phyloP scores from a whole-genome alignment of 23 tunicate genomes.

The Ciona savignyi region DNA sequence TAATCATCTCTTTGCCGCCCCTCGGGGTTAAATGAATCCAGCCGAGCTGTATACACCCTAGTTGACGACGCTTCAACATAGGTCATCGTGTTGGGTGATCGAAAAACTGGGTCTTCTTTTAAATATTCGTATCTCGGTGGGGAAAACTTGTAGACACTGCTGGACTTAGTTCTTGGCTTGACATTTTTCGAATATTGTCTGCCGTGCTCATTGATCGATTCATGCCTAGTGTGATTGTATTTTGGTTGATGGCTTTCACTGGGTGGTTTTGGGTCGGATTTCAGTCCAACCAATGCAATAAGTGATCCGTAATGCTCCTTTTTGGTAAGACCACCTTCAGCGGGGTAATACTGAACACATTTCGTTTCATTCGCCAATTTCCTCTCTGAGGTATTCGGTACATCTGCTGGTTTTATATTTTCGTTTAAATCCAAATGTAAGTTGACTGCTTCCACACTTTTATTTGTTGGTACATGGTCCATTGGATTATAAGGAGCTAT shows the following conservation, averaged over 20 bases:
- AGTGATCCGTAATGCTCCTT: slow-evolving; percentile 35
- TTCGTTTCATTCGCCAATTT: not conserved
- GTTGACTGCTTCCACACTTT: not conserved
- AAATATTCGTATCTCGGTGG: not conserved
- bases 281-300: slow-evolving; percentile 39
- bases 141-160: not conserved
- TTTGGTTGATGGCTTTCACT: not conserved
- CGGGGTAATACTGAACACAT: slow-evolving; percentile 23
- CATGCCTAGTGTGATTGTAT: not conserved
- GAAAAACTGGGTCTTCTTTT: not conserved
- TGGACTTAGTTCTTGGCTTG: not conserved
- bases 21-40: slow-evolving; percentile 18
- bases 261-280: not conserved
- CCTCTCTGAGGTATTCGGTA: not conserved
- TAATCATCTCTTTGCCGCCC: slow-evolving; percentile 26
- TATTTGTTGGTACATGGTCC: not conserved
- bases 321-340: slow-evolving; percentile 1
- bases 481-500: not conserved
- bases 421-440: slow-evolving; percentile 16
- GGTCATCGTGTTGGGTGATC: not conserved
- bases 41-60: slow-evolving; percentile 5
- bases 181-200: too few relatives aligned
- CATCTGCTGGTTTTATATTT: not conserved
- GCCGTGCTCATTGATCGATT: not conserved
- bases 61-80: not conserved